Evolutionary conservation across 2,797 vertebrate genomes (phyloP), one percentile per base, ranked within the genome.

Genomic region (Neoniphon sammara): DNA sequence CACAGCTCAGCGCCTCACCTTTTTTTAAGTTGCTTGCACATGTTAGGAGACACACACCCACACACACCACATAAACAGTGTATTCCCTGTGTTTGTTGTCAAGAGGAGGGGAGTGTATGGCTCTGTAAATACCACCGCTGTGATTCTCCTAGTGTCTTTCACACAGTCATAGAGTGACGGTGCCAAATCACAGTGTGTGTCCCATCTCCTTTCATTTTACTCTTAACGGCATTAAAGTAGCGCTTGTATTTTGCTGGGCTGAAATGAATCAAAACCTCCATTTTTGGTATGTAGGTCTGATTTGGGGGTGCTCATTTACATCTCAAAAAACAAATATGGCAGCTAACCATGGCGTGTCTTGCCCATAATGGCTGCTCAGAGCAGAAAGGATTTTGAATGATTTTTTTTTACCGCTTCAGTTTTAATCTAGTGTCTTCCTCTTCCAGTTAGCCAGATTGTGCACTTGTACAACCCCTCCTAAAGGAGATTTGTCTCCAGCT

Each of bases 161-260:
- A 34, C 60, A 74, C 42, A 71, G 60, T 68, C 21, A 17, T 11
- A 11, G 31, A 47, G 69, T 7, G 59, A 17, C 0, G 4, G 21
- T 73, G 50, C 78, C 76, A 76, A 27, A 82, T 71, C 73, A 55
- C 75, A 78, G 70, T 52, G 53, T 66, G 62, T 6, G 39, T 70
- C 69, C 44, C 17, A 49, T 69, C 30, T 64, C 58, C 68, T 55
- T 72, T 61, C 49, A 69, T 75, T 75, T 70, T 64, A 50, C 64
- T 66, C 39, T n/a, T 59, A 3, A 42, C 27, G 6, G 52, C 55
- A 55, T 52, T 46, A 21, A 25, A 52, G 23, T 4, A 23, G 47
- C 12, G 21, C 36, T 39, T 39, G 7, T 39, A 11, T 39, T 39
- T 36, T 39, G 44, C 75, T 23, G 47, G 12, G 20, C 61, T 50